Evolutionary conservation across 1,140 invertebrate species (phyloP).

Genomic region (Oreohelix idahoensis): DNA sequence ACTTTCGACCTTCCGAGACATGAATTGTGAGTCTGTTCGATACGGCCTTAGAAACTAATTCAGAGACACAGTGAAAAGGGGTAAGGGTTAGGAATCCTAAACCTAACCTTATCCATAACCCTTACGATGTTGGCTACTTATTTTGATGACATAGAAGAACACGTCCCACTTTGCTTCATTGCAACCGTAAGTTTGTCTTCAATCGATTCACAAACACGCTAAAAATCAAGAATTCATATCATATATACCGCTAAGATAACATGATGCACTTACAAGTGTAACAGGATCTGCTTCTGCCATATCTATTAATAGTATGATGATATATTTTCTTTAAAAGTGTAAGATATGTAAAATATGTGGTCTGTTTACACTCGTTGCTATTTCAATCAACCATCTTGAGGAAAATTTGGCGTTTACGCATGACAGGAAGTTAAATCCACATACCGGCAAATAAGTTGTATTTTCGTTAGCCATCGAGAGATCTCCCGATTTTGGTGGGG

Average conservation of each 20-base stretch:
- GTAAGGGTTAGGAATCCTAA: no score
- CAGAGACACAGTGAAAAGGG: no score
- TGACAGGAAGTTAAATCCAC: conserved; percentile 6
- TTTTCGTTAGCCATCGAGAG: no score
- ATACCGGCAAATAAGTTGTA: no score
- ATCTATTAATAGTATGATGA: not conserved
- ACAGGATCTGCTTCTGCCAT: conserved; percentile 58
- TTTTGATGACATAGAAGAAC: no score
- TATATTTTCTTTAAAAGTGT: not conserved
- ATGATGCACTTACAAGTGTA: conserved; percentile 49
- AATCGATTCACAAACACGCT: not conserved
- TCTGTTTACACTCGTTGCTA: conserved; percentile 32
- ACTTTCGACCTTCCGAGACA: no score
- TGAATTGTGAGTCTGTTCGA: no score
- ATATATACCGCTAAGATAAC: not conserved
- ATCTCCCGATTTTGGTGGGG: no score
- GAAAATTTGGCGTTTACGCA: not conserved
- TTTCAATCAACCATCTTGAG: conserved; percentile 1
- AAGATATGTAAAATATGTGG: not conserved
- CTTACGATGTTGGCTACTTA: no score
- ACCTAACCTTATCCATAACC: no score
- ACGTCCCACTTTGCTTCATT: no score
- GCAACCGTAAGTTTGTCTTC: not conserved
- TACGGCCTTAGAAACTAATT: no score
- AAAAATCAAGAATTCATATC: not conserved